These are phyloP conservation scores for Anoplius nigerrimus DNA, from an alignment of 2,888 invertebrate species.

Conservation along the genomic window DNA sequence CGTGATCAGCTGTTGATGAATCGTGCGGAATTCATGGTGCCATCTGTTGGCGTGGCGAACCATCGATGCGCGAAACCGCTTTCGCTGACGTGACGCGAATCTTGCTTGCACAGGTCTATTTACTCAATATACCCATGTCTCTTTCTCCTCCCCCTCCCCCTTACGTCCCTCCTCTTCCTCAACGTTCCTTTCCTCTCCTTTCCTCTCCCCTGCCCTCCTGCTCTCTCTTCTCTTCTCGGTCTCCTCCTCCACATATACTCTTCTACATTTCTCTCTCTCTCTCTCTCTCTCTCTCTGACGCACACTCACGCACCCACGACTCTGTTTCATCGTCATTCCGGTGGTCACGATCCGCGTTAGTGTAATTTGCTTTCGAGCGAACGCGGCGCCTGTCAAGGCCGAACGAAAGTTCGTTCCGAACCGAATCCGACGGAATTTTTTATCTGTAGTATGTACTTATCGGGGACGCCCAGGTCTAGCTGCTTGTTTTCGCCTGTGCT, in stretches of 20 bases:
- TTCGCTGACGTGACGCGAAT: conserved; percentile 35
- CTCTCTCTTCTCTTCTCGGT: background rate
- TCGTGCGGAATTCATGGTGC: conserved; percentile 43
- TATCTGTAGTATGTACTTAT: conserved; percentile 64
- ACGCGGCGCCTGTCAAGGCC: conserved; percentile 51
- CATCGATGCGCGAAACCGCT: conserved; percentile 38
- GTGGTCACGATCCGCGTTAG: conserved; percentile 35
- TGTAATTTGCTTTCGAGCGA: conserved; percentile 50
- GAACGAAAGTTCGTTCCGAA: conserved; percentile 55
- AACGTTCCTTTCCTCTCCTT: conserved; percentile 6
- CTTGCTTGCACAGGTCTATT: conserved; percentile 43
- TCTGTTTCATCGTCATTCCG: conserved; percentile 4
- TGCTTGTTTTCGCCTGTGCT: conserved; percentile 70
- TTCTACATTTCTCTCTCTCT: background rate
- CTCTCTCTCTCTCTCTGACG: background rate
- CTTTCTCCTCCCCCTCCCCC: conserved; percentile 4
- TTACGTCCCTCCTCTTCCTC: conserved; percentile 25
- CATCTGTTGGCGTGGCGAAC: conserved; percentile 48
- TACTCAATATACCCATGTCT: conserved; percentile 45
- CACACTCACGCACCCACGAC: background rate
- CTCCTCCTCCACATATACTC: no score
- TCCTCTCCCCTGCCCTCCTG: conserved; percentile 1
- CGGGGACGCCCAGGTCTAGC: conserved; percentile 70
- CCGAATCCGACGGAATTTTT: conserved; percentile 59
- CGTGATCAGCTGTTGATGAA: conserved; percentile 34